These are phyloP conservation scores for Trichomalopsis sarcophagae DNA, from an alignment of 1,140 invertebrate species.

Conservation along the genomic window DNA sequence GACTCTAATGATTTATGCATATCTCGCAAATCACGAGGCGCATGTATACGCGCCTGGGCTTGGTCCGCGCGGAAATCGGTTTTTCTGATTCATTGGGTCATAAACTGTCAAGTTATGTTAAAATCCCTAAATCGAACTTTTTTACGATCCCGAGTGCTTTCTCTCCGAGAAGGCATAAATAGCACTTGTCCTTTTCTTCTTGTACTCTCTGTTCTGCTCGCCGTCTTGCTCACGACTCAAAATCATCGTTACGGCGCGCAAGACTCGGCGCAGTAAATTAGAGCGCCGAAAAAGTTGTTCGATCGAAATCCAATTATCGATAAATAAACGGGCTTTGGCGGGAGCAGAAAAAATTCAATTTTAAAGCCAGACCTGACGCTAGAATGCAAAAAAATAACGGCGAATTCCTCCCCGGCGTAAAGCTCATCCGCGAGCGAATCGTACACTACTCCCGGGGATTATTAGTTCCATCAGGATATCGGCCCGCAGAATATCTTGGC, in stretches of 20 bases:
- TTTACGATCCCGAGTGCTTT: constrained; percentile 49
- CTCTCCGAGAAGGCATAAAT: constrained; percentile 43
- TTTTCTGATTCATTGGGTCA: constrained; percentile 54
- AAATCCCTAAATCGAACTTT: constrained; percentile 54
- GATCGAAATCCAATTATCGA: constrained; percentile 49
- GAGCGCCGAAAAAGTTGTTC: constrained; percentile 48
- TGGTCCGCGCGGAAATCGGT: constrained; percentile 46
- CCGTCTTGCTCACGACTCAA: not conserved
- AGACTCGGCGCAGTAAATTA: constrained; percentile 32
- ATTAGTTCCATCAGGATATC: constrained; percentile 32
- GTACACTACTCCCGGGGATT: not conserved
- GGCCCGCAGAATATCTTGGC: constrained; percentile 23
- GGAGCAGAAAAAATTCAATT: constrained; percentile 40
- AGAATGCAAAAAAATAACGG: not conserved
- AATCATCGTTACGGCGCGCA: not conserved
- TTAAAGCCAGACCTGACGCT: not conserved
- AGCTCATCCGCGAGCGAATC: not conserved
- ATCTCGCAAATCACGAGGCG: constrained; percentile 48
- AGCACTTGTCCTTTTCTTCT: constrained; percentile 20
- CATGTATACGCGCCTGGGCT: constrained; percentile 41
- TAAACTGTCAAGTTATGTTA: constrained; percentile 53
- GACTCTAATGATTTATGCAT: constrained; percentile 51
- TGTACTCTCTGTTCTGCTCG: not conserved
- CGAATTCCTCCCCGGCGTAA: not conserved
- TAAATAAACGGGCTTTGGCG: constrained; percentile 22